Conservation (phyloP, 2,113 vertebrate genomes). For the Ceyx cyanopectus region DNA sequence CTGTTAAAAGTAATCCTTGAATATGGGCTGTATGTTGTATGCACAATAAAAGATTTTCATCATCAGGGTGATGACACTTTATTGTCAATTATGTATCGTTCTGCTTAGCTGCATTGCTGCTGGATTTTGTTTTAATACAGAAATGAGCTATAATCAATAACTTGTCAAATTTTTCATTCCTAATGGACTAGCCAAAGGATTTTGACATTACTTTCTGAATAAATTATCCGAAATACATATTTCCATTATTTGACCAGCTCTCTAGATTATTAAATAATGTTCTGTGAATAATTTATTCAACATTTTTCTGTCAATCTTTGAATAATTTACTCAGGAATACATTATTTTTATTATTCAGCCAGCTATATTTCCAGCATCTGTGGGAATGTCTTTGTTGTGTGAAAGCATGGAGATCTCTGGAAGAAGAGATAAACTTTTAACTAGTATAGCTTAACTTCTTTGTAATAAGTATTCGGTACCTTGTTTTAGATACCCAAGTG, state of each 20-base stretch:
- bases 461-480: not conserved
- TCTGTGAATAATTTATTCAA: constrained; percentile 67
- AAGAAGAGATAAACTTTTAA: constrained; percentile 40
- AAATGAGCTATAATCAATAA: constrained; percentile 54
- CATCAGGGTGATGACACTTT: not conserved
- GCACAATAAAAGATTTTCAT: not conserved
- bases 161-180: constrained; percentile 49
- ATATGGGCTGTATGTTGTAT: not conserved
- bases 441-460: constrained; percentile 16
- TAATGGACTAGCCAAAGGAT: constrained; percentile 45
- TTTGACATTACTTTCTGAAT: constrained; percentile 40
- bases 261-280: constrained; percentile 59
- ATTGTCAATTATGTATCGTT: constrained; percentile 46
- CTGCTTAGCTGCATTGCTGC: constrained; percentile 11
- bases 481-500: constrained; percentile 22
- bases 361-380: constrained; percentile 16
- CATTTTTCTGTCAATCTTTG: constrained; percentile 64
- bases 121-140: constrained; percentile 45
- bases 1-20: not conserved
- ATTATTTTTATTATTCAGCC: constrained; percentile 60
- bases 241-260: constrained; percentile 63
- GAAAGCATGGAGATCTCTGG: constrained; percentile 5
- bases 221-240: constrained; percentile 54
- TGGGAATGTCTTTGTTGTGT: constrained; percentile 36
- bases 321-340: constrained; percentile 54